phyloP scores from a whole-genome alignment of 2,797 vertebrate species.

The Ceyx erithaca region DNA sequence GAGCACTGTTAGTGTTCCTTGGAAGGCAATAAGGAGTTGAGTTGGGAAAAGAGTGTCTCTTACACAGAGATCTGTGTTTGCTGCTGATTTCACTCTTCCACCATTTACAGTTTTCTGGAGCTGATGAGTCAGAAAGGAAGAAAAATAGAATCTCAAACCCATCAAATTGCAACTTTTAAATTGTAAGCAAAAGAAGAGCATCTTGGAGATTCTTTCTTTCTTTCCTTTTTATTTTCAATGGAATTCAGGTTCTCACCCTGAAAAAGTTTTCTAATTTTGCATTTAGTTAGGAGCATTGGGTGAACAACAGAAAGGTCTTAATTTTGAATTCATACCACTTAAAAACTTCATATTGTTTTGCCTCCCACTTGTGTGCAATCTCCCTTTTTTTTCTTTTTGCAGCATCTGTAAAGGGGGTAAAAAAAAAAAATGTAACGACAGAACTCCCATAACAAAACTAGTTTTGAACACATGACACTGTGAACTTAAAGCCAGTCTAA shows the following conservation, averaged over 20 bases:
- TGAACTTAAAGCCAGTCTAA: background rate
- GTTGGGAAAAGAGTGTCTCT: background rate
- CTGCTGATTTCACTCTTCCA: background rate
- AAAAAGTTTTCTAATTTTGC: background rate
- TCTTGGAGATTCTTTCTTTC: background rate
- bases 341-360: background rate
- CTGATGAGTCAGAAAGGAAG: background rate
- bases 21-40: background rate
- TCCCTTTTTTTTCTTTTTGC: background rate
- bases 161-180: background rate
- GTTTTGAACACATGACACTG: background rate
- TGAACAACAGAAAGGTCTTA: background rate
- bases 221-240: background rate
- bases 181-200: background rate
- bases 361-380: background rate
- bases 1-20: background rate
- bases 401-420: fast-evolving
- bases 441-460: background rate
- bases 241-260: background rate
- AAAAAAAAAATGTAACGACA: background rate
- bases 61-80: background rate
- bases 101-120: background rate
- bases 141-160: background rate
- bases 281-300: background rate
- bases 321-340: background rate